Evolutionary conservation across 2,113 vertebrate species (phyloP).

Genomic region (Noctilio leporinus): DNA sequence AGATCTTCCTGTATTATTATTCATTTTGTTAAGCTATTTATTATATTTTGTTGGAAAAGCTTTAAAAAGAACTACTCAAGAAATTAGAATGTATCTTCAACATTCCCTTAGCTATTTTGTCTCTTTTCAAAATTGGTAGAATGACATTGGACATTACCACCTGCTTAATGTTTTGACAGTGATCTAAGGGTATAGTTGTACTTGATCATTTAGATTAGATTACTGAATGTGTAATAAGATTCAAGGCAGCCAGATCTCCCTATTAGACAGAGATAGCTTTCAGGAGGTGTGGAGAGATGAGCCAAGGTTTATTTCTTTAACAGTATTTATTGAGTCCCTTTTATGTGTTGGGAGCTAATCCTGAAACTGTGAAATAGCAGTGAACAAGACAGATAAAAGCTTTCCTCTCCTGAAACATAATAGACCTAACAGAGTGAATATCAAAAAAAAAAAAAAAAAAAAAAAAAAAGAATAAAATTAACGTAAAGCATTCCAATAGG

Average conservation of each 20-base stretch:
- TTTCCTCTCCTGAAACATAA: not conserved
- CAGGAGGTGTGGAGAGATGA: not conserved
- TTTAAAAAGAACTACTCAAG: not conserved
- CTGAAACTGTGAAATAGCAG: not conserved
- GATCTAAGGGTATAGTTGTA: not conserved
- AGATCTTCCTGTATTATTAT: not conserved
- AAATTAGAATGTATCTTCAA: not conserved
- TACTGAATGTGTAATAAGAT: not conserved
- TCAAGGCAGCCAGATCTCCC: not conserved
- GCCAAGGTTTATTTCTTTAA: not conserved
- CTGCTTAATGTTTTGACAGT: not conserved
- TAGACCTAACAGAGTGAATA: not conserved
- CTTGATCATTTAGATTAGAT: not conserved
- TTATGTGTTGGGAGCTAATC: not conserved
- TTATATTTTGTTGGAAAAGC: conserved; percentile 6
- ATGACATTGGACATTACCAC: not conserved
- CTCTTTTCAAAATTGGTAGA: not conserved
- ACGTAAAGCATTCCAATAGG: not conserved
- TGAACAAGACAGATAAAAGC: not conserved
- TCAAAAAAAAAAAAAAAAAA: not conserved
- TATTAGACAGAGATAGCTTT: not conserved
- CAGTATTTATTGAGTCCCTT: not conserved
- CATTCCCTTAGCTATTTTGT: conserved; percentile 14
- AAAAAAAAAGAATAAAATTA: no score
- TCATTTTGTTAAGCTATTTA: not conserved